Evolutionary conservation across 2,113 vertebrate genomes (phyloP).

Genomic region (Hydrochoerus hydrochaeris): DNA sequence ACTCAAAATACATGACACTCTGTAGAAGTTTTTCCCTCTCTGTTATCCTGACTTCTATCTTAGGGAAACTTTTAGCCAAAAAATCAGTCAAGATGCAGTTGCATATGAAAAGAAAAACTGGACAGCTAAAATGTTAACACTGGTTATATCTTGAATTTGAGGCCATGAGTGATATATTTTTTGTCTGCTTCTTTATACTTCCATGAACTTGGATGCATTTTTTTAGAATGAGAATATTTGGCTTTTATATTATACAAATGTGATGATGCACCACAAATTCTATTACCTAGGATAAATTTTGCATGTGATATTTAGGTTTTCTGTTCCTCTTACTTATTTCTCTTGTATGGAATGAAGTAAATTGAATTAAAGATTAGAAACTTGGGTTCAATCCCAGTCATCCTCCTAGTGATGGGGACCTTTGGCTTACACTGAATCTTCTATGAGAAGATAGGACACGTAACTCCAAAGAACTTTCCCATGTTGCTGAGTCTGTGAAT

Average conservation of each 20-base stretch:
- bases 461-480: neutral
- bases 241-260: neutral
- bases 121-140: neutral
- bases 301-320: neutral
- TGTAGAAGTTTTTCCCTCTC: conserved; percentile 28
- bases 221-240: neutral
- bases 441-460: neutral
- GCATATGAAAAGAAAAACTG: neutral
- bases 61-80: conserved; percentile 21
- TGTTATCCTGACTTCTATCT: conserved; percentile 25
- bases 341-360: neutral
- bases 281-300: neutral
- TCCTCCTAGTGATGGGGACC: neutral
- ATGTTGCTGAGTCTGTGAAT: neutral
- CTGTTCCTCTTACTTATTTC: neutral
- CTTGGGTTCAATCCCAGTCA: neutral
- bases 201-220: neutral
- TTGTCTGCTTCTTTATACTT: neutral
- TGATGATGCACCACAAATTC: neutral
- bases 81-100: conserved; percentile 19
- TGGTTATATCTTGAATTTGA: neutral
- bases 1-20: conserved; percentile 59
- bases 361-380: neutral
- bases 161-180: neutral
- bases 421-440: neutral